phyloP scores from a whole-genome alignment of 2,888 invertebrate genomes.

The Alcis repandata region DNA sequence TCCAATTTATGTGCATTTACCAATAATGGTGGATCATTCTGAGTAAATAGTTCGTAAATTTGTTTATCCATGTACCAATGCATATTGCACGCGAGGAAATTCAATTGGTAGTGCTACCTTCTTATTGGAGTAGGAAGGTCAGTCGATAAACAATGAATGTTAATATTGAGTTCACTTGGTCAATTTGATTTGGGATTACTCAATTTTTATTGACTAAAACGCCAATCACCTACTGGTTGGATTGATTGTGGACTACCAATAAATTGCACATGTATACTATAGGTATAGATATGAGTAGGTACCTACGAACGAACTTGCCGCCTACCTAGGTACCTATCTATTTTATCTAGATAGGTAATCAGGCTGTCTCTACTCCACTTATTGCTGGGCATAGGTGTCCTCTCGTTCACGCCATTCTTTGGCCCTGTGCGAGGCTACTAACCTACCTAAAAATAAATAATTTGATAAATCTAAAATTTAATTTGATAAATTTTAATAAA shows the following conservation, averaged over 20 bases:
- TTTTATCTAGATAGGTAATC: too few relatives aligned
- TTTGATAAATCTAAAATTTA: too few relatives aligned
- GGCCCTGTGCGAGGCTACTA: too few relatives aligned
- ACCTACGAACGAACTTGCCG: too few relatives aligned
- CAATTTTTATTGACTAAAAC: neutral
- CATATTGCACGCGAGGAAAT: neutral
- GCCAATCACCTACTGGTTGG: neutral
- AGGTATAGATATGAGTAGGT: too few relatives aligned
- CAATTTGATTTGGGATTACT: constrained; percentile 10
- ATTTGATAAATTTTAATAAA: too few relatives aligned
- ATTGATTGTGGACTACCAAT: neutral
- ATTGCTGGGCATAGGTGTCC: too few relatives aligned
- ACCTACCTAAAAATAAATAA: too few relatives aligned
- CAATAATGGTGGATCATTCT: constrained; percentile 20
- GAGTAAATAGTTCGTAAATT: constrained; percentile 9
- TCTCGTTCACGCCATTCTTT: too few relatives aligned
- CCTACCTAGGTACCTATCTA: too few relatives aligned
- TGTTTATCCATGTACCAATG: constrained; percentile 1
- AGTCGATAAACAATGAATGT: constrained; percentile 14
- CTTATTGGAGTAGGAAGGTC: neutral
- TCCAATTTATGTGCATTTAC: constrained; percentile 27
- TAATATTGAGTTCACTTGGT: constrained; percentile 8
- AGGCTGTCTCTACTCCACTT: neutral
- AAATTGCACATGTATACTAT: neutral
- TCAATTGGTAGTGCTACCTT: neutral